Conservation (phyloP, 2,113 vertebrate species). For the Smithornis capensis region DNA sequence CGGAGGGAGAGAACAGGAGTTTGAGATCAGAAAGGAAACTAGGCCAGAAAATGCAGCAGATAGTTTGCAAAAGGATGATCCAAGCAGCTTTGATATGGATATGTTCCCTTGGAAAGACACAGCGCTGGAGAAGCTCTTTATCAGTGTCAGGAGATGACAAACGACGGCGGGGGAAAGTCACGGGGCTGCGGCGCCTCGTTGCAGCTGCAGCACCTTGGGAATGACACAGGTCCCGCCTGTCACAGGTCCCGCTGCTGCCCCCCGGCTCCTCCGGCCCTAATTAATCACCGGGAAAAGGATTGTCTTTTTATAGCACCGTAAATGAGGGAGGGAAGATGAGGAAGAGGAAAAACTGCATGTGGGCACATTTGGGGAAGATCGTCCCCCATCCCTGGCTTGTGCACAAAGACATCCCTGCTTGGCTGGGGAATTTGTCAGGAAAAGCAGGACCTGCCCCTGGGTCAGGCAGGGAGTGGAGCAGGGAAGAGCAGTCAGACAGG, state of each 20-base stretch:
- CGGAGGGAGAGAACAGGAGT: background rate
- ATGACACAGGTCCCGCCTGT: constrained; percentile 69
- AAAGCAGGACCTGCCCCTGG: background rate
- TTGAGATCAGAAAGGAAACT: background rate
- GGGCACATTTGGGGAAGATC: background rate
- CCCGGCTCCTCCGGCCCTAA: constrained; percentile 42
- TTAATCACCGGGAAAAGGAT: constrained; percentile 62
- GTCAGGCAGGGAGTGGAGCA: fast-evolving
- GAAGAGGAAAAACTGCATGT: background rate
- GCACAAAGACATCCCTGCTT: fast-evolving
- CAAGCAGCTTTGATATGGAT: constrained; percentile 66
- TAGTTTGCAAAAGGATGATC: constrained; percentile 49
- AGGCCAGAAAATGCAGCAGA: constrained; percentile 25
- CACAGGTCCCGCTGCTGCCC: background rate
- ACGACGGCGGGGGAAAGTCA: constrained; percentile 68
- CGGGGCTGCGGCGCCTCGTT: constrained; percentile 51
- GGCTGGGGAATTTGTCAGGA: background rate
- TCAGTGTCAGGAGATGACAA: constrained; percentile 84
- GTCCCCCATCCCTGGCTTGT: fast-evolving
- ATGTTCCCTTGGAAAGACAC: constrained; percentile 65
- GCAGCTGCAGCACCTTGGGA: constrained; percentile 73
- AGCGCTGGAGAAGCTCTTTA: constrained; percentile 70
- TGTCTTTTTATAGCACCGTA: background rate
- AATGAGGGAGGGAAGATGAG: background rate
- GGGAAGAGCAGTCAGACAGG: background rate